Evolutionary conservation across 2,888 invertebrate species (phyloP), one percentile per base, ranked within the genome.

Genomic region (Xanthostigma xanthostigma): DNA sequence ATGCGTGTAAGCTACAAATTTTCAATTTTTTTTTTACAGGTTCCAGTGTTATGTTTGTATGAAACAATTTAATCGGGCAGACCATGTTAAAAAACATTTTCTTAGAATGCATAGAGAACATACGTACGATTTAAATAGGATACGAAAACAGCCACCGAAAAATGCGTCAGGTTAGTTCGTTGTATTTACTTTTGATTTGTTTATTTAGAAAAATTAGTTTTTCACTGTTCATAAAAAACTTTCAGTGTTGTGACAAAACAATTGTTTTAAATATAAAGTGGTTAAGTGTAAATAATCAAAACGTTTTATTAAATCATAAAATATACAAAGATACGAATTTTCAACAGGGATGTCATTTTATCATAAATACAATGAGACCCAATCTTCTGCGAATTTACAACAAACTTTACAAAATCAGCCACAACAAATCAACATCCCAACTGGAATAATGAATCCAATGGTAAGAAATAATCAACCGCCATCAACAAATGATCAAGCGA

Each of bases 31-130:
- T 6, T 27, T n/a, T 14, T 42, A 11, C 42, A 42, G 42, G 33
- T 93, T 92, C 64, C 89, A 91, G 63, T 93, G 92, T 66, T 92
- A 92, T 64, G 82, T 91, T 36, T 92, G 92, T 63, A 81, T 84
- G 63, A 91, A 92, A 67, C 89, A 91, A 65, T 93, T 93, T 70
- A 93, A 92, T 67, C 76, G 92, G 46, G 92, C 92, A 38, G 92
- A 93, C 67, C 92, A 93, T 64, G 92, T 93, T 42, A 93, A 93
- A 68, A 93, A 93, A 62, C 92, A 93, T 66, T 92, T 92, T 61
- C 71, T 90, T 55, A 75, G 92, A 55, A 92, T 93, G 88, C 92
- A 93, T 62, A 78, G 91, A 41, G 92, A 91, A 58, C 82, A 89
- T 63, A 81, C 82, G 2, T 93, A 92, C 64, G 91, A 92, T 61